Evolutionary conservation across 2,113 vertebrate genomes (phyloP).

Genomic region (Dascyllus trimaculatus): DNA sequence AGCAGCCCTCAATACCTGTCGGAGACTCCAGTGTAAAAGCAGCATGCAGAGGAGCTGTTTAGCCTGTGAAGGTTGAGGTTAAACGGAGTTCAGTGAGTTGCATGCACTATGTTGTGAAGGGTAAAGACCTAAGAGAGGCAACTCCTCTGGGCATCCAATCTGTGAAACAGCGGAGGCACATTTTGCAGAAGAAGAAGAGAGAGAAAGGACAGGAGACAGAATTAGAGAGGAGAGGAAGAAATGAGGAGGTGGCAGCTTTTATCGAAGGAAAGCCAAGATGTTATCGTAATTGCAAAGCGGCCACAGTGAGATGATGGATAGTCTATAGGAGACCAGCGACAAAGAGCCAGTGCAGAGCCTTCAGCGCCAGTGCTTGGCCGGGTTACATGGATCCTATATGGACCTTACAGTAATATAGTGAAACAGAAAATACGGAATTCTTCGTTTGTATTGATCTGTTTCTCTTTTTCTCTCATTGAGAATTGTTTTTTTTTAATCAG

Average conservation of each 20-base stretch:
- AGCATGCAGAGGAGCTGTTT: slow-evolving; percentile 54
- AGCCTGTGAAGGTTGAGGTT: slow-evolving; percentile 65
- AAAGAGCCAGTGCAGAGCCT: slow-evolving; percentile 33
- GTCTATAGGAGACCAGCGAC: slow-evolving; percentile 52
- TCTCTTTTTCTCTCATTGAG: neutral
- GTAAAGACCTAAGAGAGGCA: slow-evolving; percentile 38
- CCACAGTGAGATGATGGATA: slow-evolving; percentile 66
- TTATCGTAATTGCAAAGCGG: slow-evolving; percentile 66
- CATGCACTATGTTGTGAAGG: slow-evolving; percentile 38
- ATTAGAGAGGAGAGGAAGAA: slow-evolving; percentile 40
- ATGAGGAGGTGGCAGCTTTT: slow-evolving; percentile 39
- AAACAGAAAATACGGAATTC: neutral
- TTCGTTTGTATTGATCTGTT: neutral
- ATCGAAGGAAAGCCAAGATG: slow-evolving; percentile 66
- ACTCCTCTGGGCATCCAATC: slow-evolving; percentile 33
- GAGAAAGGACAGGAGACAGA: slow-evolving; percentile 40
- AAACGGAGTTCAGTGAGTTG: slow-evolving; percentile 68
- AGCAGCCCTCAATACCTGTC: slow-evolving; percentile 58
- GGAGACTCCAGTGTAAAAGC: slow-evolving; percentile 39
- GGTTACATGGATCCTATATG: neutral
- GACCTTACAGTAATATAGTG: slow-evolving; percentile 12
- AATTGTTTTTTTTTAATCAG: neutral
- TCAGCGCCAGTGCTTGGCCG: slow-evolving; percentile 15
- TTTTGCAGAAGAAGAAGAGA: slow-evolving; percentile 40
- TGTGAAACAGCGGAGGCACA: slow-evolving; percentile 25